Evolutionary conservation across 1,140 invertebrate species (phyloP), one percentile per base, ranked within the genome.

Genomic region (Leptinotarsa lineolata): DNA sequence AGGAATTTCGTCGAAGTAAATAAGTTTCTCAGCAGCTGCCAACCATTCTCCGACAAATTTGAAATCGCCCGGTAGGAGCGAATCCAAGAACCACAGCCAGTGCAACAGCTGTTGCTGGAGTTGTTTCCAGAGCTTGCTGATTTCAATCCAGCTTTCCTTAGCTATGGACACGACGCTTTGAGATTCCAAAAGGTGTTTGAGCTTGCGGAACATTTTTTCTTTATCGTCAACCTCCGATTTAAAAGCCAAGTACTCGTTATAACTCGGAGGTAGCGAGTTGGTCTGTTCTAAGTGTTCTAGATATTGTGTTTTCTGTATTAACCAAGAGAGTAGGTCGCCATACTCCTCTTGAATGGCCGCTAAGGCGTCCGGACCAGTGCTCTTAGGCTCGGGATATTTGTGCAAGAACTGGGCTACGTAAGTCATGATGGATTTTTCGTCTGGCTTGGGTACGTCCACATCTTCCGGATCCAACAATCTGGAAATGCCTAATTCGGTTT

Each of bases 351-450:
- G 92, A 70, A 95, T 89, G 74, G 91, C 88, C 24, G 90, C 89
- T 54, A 94, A 90, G 20, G 92, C 90, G 78, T 93, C 91, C 5
- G 87, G 86, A 74, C 88, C 88, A 65, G 86, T 88, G 70, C 87
- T 89, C 84, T 90, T 92, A 46, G 93, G 92, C 85, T 95, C 94
- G 20, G 94, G 93, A 85, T 97, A 98, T 86, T 96, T 96, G 84
- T 98, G 95, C 76, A 99, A 87, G 86, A 99, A 99, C 87, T 99
- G 97, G 48, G 98, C 97, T 59, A 99, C 96, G 85, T 99, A 99
- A 39, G 98, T 99, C 96, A 99, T 99, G 76, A 99, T 95, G 45
- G 96, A 99, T 85, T 97, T 95, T 83, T 99, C 97, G 85, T 99
- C 98, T 11, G 98, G 98, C 82, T 95, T 94, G 16, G 94, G 92